Evolutionary conservation across 2,797 vertebrate species (phyloP).

Genomic region (Rhodeus uyekii): DNA sequence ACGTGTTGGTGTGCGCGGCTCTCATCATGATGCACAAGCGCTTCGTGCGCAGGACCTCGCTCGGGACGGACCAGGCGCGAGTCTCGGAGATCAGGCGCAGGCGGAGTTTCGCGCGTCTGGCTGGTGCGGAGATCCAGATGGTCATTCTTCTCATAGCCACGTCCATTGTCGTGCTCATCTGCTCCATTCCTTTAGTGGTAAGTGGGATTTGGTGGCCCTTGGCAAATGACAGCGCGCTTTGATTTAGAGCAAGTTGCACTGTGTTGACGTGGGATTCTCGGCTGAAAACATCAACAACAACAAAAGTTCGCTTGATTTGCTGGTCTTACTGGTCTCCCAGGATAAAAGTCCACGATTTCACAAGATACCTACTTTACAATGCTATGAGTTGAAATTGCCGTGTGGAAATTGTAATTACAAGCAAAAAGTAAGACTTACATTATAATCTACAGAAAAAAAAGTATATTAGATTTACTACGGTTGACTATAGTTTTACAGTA

Average conservation of each 20-base stretch:
- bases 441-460: not conserved
- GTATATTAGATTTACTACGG: not conserved
- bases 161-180: slow-evolving; percentile 90
- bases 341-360: not conserved
- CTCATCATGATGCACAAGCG: slow-evolving; percentile 94
- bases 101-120: slow-evolving; percentile 87
- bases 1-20: slow-evolving; percentile 91
- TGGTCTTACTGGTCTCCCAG: not conserved
- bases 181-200: slow-evolving; percentile 97
- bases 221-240: not conserved
- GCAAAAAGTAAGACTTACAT: not conserved
- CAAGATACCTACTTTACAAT: not conserved
- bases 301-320: too few relatives aligned
- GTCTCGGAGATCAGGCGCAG: slow-evolving; percentile 84
- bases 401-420: not conserved
- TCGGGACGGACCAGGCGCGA: slow-evolving; percentile 83
- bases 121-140: slow-evolving; percentile 96
- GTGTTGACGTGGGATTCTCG: not conserved
- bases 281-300: not conserved
- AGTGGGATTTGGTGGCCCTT: slow-evolving; percentile 65
- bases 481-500: too few relatives aligned
- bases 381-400: not conserved
- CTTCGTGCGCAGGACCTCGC: slow-evolving; percentile 90
- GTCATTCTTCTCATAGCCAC: slow-evolving; percentile 94
- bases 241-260: not conserved